Percentiles rank a stretch among this genome's conserved stretches.
Conservation (phyloP, 2,797 vertebrate species). For the Cossypha polioptera region DNA sequence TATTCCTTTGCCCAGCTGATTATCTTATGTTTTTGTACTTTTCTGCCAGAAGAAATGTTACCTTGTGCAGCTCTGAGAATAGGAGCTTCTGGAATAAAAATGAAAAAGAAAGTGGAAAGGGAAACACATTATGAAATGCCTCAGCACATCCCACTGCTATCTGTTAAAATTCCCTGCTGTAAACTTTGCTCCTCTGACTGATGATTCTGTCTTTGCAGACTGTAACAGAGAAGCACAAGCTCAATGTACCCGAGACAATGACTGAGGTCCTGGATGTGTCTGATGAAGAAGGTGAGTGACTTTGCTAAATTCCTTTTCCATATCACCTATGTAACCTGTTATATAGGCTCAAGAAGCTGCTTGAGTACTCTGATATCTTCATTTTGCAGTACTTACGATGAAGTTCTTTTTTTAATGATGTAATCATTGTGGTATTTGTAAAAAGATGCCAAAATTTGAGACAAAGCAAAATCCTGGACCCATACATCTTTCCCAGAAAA, state of each 20-base stretch:
- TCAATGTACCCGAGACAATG: slow-evolving; percentile 99
- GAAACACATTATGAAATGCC: neutral
- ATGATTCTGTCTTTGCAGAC: slow-evolving; percentile 79
- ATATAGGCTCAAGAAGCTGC: neutral
- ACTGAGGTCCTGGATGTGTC: slow-evolving; percentile 97
- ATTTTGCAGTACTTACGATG: neutral
- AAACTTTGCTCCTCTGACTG: neutral
- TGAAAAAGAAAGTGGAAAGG: neutral
- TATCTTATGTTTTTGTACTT: neutral
- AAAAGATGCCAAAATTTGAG: neutral
- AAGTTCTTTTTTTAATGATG: neutral
- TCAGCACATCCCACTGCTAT: neutral
- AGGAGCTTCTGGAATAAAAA: neutral
- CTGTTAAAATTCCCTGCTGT: neutral
- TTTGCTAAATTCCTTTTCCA: neutral
- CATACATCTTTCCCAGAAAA: neutral
- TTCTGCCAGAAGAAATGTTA: neutral
- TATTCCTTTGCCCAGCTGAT: neutral
- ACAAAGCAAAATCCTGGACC: neutral
- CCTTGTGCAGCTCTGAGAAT: neutral
- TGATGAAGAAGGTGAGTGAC: slow-evolving; percentile 92
- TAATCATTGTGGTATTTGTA: neutral
- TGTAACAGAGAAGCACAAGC: slow-evolving; percentile 97
- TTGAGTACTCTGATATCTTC: neutral
- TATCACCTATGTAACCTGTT: neutral